Evolutionary conservation across 2,888 invertebrate species (phyloP).

Genomic region (Ligdia adustata): DNA sequence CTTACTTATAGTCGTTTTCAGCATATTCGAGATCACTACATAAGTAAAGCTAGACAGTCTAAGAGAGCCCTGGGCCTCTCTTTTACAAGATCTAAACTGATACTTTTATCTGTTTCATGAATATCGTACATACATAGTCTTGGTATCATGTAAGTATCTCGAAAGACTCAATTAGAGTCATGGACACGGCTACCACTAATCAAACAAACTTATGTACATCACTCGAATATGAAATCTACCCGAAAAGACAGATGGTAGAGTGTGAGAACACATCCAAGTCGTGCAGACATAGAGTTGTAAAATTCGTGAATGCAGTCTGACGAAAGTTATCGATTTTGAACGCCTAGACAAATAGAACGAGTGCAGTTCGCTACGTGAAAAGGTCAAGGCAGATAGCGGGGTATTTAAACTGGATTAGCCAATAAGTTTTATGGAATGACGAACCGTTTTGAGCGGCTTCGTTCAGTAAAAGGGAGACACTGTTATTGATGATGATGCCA

Average conservation of each 20-base stretch:
- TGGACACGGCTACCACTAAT: background rate
- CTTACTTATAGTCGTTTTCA: too few species aligned
- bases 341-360: constrained; percentile 47
- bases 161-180: constrained; percentile 3
- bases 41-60: too few species aligned
- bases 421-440: constrained; percentile 1
- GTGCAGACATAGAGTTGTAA: constrained; percentile 12
- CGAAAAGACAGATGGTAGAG: background rate
- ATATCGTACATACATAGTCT: too few species aligned
- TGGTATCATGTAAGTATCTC: too few species aligned
- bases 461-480: too few species aligned
- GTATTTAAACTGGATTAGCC: constrained; percentile 33
- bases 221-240: background rate
- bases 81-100: too few species aligned
- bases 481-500: too few species aligned
- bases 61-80: too few species aligned
- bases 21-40: too few species aligned
- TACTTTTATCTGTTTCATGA: too few species aligned
- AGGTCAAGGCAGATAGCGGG: constrained; percentile 52
- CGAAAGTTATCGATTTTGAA: constrained; percentile 53
- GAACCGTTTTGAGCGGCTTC: background rate
- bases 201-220: background rate
- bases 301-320: constrained; percentile 30
- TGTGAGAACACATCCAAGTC: background rate
- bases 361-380: constrained; percentile 49